Evolutionary conservation across 2,888 invertebrate species (phyloP).

Genomic region (Candidula unifasciata): DNA sequence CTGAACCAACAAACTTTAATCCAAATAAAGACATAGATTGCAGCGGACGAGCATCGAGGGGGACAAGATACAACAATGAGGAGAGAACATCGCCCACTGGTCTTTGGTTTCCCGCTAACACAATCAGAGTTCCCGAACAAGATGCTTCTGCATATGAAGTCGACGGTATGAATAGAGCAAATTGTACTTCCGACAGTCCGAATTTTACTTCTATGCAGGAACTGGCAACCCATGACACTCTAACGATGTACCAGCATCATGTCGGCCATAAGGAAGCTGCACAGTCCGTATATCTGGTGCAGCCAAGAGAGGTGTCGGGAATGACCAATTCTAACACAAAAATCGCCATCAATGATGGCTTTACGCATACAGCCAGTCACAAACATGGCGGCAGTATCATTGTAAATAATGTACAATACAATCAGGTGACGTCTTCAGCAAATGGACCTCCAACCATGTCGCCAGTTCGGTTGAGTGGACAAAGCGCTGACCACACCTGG

Average conservation of each 20-base stretch:
- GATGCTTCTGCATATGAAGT: background rate
- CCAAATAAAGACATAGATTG: conserved; percentile 7
- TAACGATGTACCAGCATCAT: background rate
- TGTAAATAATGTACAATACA: background rate
- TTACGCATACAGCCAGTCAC: background rate
- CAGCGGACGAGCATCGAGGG: conserved; percentile 7
- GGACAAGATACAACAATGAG: background rate
- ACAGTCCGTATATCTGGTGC: background rate
- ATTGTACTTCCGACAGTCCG: background rate
- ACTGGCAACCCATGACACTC: background rate
- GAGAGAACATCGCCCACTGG: conserved; percentile 11
- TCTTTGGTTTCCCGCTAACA: conserved; percentile 32
- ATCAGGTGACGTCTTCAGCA: background rate
- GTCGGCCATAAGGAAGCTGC: background rate
- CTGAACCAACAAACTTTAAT: conserved; percentile 5
- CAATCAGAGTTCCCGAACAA: background rate
- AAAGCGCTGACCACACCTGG: conserved; percentile 6
- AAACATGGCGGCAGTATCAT: background rate
- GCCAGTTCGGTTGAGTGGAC: background rate
- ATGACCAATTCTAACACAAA: background rate
- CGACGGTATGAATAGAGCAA: background rate
- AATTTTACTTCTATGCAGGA: background rate
- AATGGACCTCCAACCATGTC: background rate
- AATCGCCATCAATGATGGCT: too few relatives aligned
- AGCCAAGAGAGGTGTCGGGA: background rate